phyloP scores from a whole-genome alignment of 2,888 invertebrate genomes.

The Amiota communis region DNA sequence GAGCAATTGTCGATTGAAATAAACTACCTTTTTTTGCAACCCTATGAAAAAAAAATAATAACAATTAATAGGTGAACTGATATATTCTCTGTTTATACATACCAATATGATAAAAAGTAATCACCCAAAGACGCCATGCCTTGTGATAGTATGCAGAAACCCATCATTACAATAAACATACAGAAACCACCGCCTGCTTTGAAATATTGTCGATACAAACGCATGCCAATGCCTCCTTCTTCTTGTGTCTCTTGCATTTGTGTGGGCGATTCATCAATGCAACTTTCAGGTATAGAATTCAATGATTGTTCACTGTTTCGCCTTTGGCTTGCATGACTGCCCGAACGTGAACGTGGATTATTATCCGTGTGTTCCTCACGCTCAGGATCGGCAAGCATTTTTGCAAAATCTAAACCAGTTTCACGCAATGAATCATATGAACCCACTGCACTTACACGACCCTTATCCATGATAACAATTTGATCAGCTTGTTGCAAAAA shows the following conservation, averaged over 20 bases:
- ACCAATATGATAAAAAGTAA: conserved; percentile 85
- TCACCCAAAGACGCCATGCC: conserved; percentile 82
- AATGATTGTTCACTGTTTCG: conserved; percentile 73
- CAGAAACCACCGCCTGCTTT: conserved; percentile 81
- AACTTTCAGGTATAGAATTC: conserved; percentile 74
- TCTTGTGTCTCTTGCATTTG: conserved; percentile 77
- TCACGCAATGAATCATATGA: conserved; percentile 82
- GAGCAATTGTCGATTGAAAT: neutral
- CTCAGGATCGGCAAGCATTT: conserved; percentile 77
- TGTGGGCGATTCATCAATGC: conserved; percentile 73
- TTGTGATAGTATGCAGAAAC: conserved; percentile 81
- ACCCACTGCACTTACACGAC: conserved; percentile 75
- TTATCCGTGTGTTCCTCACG: conserved; percentile 68
- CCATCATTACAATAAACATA: conserved; percentile 76
- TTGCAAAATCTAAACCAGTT: conserved; percentile 85
- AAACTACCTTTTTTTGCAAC: conserved; percentile 55
- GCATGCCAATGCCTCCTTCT: conserved; percentile 78
- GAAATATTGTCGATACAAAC: conserved; percentile 81
- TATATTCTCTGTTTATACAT: conserved; percentile 37
- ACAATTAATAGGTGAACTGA: neutral
- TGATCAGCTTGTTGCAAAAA: conserved; percentile 81
- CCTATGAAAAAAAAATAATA: conserved; percentile 36
- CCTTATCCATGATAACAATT: conserved; percentile 72
- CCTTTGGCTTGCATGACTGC: conserved; percentile 60
- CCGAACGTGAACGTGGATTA: conserved; percentile 61